phyloP scores from a whole-genome alignment of 1,140 invertebrate species.

The Holotrichia oblita region DNA sequence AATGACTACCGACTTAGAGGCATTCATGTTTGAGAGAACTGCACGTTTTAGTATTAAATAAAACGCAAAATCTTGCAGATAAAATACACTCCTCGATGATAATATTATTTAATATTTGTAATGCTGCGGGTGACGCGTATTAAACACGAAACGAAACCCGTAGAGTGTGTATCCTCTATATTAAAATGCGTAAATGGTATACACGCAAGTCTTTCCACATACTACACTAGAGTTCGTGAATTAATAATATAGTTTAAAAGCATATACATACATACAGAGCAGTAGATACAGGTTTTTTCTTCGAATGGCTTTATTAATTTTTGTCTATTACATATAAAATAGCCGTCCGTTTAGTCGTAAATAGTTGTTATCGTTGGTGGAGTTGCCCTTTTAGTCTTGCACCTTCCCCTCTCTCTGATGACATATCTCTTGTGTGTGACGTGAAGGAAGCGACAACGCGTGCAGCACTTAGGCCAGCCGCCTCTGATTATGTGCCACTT shows the following conservation, averaged over 20 bases:
- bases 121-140: background rate
- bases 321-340: too few species aligned
- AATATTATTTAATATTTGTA: background rate
- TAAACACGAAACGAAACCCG: background rate
- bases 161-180: background rate
- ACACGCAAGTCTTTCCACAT: too few species aligned
- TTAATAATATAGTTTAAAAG: too few species aligned
- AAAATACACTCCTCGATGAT: background rate
- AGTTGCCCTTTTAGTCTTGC: too few species aligned
- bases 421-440: background rate
- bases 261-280: too few species aligned
- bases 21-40: background rate
- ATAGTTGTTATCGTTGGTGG: too few species aligned
- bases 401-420: background rate
- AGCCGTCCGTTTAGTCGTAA: too few species aligned
- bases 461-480: slow-evolving; percentile 31
- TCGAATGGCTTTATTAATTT: too few species aligned
- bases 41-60: background rate
- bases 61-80: background rate
- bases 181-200: background rate
- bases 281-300: too few species aligned
- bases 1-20: too few species aligned
- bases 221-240: too few species aligned
- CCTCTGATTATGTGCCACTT: slow-evolving; percentile 33
- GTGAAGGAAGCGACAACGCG: slow-evolving; percentile 17